A percentile compares a stretch with the other conserved stretches of the same genome.
phyloP scores from a whole-genome alignment of 2,797 vertebrate species.

The Scleropages formosus region DNA sequence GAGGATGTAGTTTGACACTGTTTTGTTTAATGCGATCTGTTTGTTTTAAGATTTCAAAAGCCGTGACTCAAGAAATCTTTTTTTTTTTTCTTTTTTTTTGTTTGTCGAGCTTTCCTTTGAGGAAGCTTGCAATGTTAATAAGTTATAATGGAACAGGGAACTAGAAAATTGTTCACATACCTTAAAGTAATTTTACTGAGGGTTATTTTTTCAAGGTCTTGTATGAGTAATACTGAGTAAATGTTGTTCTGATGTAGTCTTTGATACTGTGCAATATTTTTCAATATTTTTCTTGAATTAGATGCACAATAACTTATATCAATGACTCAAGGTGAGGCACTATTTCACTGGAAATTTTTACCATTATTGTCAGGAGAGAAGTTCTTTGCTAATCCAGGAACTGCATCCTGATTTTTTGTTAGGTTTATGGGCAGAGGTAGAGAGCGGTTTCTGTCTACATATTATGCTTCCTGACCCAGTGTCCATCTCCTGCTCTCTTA shows the following conservation, averaged over 20 bases:
- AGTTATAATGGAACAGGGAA: slow-evolving; percentile 4
- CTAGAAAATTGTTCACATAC: neutral
- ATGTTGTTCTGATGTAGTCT: neutral
- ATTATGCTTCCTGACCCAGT: slow-evolving; percentile 26
- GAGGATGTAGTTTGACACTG: neutral
- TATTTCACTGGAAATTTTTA: neutral
- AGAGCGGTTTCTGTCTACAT: slow-evolving; percentile 2
- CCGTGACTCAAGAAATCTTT: neutral
- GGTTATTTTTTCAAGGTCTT: neutral
- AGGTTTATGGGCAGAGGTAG: neutral
- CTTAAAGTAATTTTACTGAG: slow-evolving; percentile 4
- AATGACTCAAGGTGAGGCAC: neutral
- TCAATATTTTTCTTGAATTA: neutral
- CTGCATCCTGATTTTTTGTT: slow-evolving; percentile 53
- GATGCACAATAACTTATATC: neutral
- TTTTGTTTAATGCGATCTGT: neutral
- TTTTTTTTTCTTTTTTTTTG: neutral
- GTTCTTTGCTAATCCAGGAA: slow-evolving; percentile 58
- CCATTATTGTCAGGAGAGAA: slow-evolving; percentile 10
- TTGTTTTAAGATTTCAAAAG: neutral
- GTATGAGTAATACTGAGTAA: neutral
- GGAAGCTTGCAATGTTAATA: neutral
- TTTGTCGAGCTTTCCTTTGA: neutral
- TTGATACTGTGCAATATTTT: neutral
- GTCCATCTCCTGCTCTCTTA: slow-evolving; percentile 33